phyloP scores from a whole-genome alignment of 2,888 invertebrate species.

The Allygus modestus region DNA sequence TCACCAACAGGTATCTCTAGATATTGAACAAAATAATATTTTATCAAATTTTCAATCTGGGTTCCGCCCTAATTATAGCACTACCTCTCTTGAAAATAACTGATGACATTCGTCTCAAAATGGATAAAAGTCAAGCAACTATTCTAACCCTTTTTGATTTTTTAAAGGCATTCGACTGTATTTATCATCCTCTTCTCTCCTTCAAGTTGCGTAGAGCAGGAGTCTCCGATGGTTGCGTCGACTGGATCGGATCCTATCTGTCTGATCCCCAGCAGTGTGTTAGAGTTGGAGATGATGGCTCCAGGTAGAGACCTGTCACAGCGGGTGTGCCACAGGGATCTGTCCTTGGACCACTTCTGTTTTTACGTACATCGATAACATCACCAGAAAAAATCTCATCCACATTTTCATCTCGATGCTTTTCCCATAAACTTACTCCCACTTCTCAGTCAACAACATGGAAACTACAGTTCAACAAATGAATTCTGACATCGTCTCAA shows the following conservation, averaged over 20 bases:
- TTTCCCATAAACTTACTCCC: slow-evolving; percentile 31
- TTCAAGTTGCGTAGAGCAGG: not conserved
- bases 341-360: slow-evolving; percentile 20
- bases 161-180: slow-evolving; percentile 19
- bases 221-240: not conserved
- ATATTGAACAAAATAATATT: not conserved
- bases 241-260: slow-evolving; percentile 32
- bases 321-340: slow-evolving; percentile 36
- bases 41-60: slow-evolving; percentile 8
- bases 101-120: not conserved
- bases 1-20: not conserved
- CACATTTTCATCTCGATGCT: slow-evolving; percentile 53
- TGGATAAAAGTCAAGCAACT: slow-evolving; percentile 7
- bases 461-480: slow-evolving; percentile 24
- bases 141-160: slow-evolving; percentile 9
- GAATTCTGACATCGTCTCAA: slow-evolving; percentile 14
- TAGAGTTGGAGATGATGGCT: not conserved
- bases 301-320: slow-evolving; percentile 33
- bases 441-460: not conserved
- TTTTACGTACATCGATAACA: slow-evolving; percentile 33
- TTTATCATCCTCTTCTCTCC: slow-evolving; percentile 30
- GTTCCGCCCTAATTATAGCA: slow-evolving; percentile 6
- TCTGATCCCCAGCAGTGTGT: slow-evolving; percentile 51
- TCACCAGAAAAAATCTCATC: not conserved
- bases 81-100: slow-evolving; percentile 29